Percentiles rank a stretch among this genome's conserved stretches.
Evolutionary conservation across 64 coral and sea anemone species (phyloP).

Genomic region (Catalaphyllia jardinei): DNA sequence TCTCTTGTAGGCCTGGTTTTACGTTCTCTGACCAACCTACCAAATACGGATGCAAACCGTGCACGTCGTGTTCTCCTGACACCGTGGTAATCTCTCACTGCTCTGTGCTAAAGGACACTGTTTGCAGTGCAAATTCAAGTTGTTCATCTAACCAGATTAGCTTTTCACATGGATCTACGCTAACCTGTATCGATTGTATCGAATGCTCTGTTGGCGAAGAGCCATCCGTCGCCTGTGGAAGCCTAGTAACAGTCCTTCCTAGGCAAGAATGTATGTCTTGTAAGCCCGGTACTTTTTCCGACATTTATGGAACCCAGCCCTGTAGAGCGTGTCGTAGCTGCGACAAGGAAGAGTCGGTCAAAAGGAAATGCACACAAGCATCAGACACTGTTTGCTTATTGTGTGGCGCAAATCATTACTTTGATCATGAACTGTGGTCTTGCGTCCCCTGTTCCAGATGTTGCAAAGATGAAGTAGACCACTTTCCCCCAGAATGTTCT

Average conservation of each 20-base stretch:
- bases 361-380: background rate
- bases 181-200: background rate
- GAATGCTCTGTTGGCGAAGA: background rate
- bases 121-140: background rate
- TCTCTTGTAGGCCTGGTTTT: background rate
- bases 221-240: background rate
- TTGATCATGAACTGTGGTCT: background rate
- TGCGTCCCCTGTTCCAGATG: background rate
- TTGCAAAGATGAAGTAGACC: background rate
- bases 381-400: background rate
- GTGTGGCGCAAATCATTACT: background rate
- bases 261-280: background rate
- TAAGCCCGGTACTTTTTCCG: conserved; percentile 1
- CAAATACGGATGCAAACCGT: background rate
- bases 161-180: background rate
- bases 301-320: background rate
- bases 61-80: background rate
- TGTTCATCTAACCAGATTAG: background rate
- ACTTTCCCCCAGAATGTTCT: background rate
- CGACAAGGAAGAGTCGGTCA: background rate
- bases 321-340: background rate
- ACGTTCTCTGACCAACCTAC: background rate
- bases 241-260: background rate
- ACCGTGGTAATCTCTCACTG: background rate
- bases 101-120: background rate